A percentile compares a stretch with the other conserved stretches of the same genome.
Conservation (phyloP, 2,888 invertebrate species). For the Agrotis segetum region DNA sequence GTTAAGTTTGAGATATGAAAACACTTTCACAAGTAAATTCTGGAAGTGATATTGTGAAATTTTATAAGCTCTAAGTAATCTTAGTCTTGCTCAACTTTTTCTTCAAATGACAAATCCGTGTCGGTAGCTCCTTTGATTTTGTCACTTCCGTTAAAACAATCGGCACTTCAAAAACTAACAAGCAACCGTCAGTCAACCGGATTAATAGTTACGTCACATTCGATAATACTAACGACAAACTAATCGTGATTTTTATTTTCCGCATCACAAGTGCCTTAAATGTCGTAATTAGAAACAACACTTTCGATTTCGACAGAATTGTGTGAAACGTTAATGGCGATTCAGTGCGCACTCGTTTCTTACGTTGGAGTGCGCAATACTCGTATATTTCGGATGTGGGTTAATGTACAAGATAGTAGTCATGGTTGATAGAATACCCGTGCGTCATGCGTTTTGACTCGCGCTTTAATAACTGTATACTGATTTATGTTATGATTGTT, state of each 20-base stretch:
- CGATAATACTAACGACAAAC: slow-evolving; percentile 47
- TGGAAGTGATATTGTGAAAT: background rate
- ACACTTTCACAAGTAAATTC: slow-evolving; percentile 14
- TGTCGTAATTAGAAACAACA: slow-evolving; percentile 74
- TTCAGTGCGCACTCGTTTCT: slow-evolving; percentile 81
- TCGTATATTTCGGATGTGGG: slow-evolving; percentile 81
- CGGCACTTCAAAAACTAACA: slow-evolving; percentile 61
- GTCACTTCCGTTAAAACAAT: slow-evolving; percentile 62
- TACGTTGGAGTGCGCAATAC: slow-evolving; percentile 82
- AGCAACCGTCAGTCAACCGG: slow-evolving; percentile 67
- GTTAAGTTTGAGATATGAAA: slow-evolving; percentile 14
- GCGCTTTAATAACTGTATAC: slow-evolving; percentile 56
- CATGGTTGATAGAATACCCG: slow-evolving; percentile 67
- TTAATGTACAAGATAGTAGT: slow-evolving; percentile 83
- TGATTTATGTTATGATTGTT: slow-evolving; percentile 73
- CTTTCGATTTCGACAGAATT: slow-evolving; percentile 85
- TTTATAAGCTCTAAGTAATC: background rate
- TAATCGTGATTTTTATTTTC: slow-evolving; percentile 69
- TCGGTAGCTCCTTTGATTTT: slow-evolving; percentile 54
- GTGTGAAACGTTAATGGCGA: slow-evolving; percentile 78
- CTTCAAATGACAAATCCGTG: slow-evolving; percentile 51
- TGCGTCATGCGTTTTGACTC: slow-evolving; percentile 48
- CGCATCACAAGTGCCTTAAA: slow-evolving; percentile 68
- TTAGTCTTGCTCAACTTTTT: slow-evolving; percentile 53
- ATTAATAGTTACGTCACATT: slow-evolving; percentile 69